Evolutionary conservation across 2,888 invertebrate genomes (phyloP), one percentile per base, ranked within the genome.

Genomic region (Cataglyphis cursor): DNA sequence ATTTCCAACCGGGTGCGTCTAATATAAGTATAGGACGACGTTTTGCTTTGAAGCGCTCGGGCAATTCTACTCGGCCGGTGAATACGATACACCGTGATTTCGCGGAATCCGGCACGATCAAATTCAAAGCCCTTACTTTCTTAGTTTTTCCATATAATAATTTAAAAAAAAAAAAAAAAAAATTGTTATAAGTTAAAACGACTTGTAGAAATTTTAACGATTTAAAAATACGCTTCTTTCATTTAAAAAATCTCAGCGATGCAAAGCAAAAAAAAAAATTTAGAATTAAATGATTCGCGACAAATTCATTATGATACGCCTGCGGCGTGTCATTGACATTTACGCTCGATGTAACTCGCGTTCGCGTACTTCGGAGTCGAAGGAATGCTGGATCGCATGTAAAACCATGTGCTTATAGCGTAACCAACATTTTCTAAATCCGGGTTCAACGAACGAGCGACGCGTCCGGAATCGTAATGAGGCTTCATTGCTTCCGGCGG

Each of bases 1-100:
- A 90, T 91, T 92, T 92, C 87, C 86, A 89, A 89, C 78, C 70
- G 87, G 81, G 78, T 81, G 89, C 80, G 84, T 62, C 85, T 66
- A 78, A 51, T 51, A n/a, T 48, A 51, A 84, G 83, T 81, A 82
- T 80, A 81, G 57, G n/a, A 65, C 80, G 73, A 87, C 75, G 85
- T 87, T 85, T 81, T 76, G 76, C 89, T 89, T 86, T 86, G 89
- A 86, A 85, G 64, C 80, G 80, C 65, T 75, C 78, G 80, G 64
- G 76, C 83, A 75, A 81, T 82, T 82, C 82, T 81, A 41, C 74
- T 82, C 81, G 82, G 24, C 31, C 74, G 31, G 35, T 41, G 68
- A 84, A 73, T 66, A 76, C 61, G 80, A 76, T n/a, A 59, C 68
- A 31, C 31, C 35, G 31, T 80, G 72, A 80, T 72, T 72, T 70